Base-by-base conservation (phyloP, 2,888 invertebrate genomes). In the Watsonalla binaria region DNA sequence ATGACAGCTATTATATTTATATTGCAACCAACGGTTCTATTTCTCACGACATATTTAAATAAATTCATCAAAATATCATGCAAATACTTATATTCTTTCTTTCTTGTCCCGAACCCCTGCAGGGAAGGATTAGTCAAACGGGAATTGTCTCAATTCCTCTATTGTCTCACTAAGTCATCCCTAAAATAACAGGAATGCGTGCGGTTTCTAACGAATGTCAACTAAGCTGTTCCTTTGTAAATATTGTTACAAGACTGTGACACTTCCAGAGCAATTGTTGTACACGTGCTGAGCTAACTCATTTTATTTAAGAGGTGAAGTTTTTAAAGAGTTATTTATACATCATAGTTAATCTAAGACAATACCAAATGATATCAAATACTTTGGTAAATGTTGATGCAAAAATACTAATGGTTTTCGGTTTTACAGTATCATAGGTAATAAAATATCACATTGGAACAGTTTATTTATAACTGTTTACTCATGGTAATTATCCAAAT, bases 181-280 rank as follows among this genome's bases (percentile, higher is more conserved):
- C 49, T 15, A 15, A 9, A 39, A 11, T 14, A 37, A 48, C 35
- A 35, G 13, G 47, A 37, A 48, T 15, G 37, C 37, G 24, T 57
- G 59, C 56, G 60, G 63, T 60, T 54, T 46, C 11, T 45, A 33
- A 53, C 54, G 53, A 56, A 54, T 59, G 50, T 39, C 47, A 57
- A 47, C 48, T 60, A 60, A 65, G 61, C 57, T 61, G 52, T 62
- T 57, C 56, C 59, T 57, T 62, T 62, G 59, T 60, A 35, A 53
- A 46, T 49, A 49, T 39, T 52, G 14, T 14, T 42, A 46, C 35
- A 13, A 46, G 15, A 47, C 24, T 51, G 37, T 57, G 47, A 52
- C 55, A 51, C 47, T 58, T 55, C 47, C 9, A 34, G 33, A 35
- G 35, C 50, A 51, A 52, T 55, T 52, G 53, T 56, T 54, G 51